A percentile compares a stretch with the other conserved stretches of the same genome.
These are phyloP conservation scores for Alfaro cultratus DNA, from an alignment of 2,797 vertebrate genomes.

Conservation along the genomic window DNA sequence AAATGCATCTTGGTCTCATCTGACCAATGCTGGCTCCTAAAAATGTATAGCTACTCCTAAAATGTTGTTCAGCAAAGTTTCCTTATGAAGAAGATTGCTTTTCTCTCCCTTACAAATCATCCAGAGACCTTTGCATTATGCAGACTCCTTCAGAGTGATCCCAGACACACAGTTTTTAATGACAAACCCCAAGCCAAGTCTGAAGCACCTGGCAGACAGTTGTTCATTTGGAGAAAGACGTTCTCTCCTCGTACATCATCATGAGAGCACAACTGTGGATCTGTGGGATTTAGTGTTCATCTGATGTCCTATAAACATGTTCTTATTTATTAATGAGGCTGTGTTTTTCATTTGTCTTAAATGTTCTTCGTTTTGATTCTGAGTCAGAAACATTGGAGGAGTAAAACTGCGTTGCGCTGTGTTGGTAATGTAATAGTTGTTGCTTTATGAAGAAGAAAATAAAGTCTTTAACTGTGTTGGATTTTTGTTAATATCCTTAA, in stretches of 20 bases:
- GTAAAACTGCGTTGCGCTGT: not conserved
- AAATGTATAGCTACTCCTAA: not conserved
- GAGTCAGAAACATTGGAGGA: not conserved
- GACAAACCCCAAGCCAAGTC: constrained; percentile 2
- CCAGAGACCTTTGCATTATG: not conserved
- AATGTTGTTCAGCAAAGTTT: not conserved
- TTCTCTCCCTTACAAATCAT: not conserved
- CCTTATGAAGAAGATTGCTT: not conserved
- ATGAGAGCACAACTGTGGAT: not conserved
- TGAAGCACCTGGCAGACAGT: constrained; percentile 4
- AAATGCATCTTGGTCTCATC: not conserved
- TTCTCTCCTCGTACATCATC: not conserved
- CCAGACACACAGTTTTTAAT: not conserved
- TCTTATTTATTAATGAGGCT: not conserved
- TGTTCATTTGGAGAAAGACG: constrained; percentile 6
- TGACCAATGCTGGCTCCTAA: not conserved
- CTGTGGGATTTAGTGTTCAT: not conserved
- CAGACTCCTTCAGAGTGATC: not conserved
- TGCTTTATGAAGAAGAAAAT: not conserved
- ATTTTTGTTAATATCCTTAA: not conserved
- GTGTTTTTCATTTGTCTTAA: not conserved
- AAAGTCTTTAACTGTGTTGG: not conserved
- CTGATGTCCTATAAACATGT: constrained; percentile 4
- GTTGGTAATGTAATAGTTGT: not conserved
- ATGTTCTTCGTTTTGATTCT: not conserved